Base-by-base conservation (phyloP, 2,888 invertebrate genomes). In the Rhagonycha fulva region DNA sequence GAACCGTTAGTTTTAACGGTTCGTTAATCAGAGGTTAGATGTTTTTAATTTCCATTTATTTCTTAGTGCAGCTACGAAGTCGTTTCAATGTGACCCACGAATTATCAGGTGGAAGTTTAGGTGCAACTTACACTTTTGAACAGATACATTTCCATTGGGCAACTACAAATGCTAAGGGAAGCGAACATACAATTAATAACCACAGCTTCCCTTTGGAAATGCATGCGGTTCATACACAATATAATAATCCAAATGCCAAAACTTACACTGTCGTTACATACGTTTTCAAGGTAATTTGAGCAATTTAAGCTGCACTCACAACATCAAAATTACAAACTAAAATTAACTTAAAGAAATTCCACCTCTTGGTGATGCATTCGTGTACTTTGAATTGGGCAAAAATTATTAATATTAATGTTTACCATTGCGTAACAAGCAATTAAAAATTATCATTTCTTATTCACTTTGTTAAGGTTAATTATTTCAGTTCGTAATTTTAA, bases 131-230 rank as follows among this genome's bases (percentile, higher is more conserved):
- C 14, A 70, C 23, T 12, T 74, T 77, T 14, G 14, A 67, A 30
- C 72, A 77, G 24, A 19, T 77, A 12, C 77, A 77, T 30, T 77
- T 77, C 62, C 77, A 77, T 62, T 77, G 77, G 77, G 72, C 70
- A 5, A 73, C 74, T 2, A 62, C n/a, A 1, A 61, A 71, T 47
- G 24, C 60, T 0, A 63, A 62, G 12, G 77, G 77, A 10, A 77
- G 77, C 63, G 77, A 77, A 62, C 77, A 77, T 26, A 68, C n/a
- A 24, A 70, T 75, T 19, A 70, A 72, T n/a, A 47, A 24, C 9
- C 12, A 61, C 7, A 26, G 23, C 7, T 74, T 68, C 14, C 77
- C 77, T n/a, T 5, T 77, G 12, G 77, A 77, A 75, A 74, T 77
- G 75, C 77, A 77, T 32, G 70, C 70, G 1, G 74, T 77, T 4